These are phyloP conservation scores for Falco punctatus DNA, from an alignment of 2,113 vertebrate genomes.

Conservation along the genomic window DNA sequence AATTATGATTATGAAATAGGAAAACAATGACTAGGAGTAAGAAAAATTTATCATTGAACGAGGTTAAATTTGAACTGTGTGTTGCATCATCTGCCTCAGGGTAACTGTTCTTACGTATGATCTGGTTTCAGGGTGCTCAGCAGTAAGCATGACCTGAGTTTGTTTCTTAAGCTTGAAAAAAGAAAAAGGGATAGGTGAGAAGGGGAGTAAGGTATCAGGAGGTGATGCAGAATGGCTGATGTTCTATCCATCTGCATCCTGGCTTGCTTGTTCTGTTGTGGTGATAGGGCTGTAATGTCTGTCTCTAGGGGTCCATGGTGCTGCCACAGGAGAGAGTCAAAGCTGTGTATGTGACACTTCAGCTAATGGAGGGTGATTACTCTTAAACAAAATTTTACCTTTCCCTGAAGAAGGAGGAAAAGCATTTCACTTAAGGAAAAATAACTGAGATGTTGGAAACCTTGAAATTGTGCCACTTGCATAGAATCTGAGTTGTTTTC, in stretches of 20 bases:
- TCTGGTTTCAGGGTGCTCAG: neutral
- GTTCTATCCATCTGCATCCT: neutral
- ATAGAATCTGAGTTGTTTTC: neutral
- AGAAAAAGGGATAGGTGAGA: accelerated
- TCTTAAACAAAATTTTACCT: neutral
- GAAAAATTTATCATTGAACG: accelerated
- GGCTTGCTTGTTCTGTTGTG: neutral
- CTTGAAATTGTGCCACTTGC: neutral
- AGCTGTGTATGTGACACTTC: neutral
- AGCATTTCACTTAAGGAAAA: neutral
- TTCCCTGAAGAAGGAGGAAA: neutral
- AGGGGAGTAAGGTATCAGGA: neutral
- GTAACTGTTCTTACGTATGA: neutral
- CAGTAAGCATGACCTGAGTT: neutral
- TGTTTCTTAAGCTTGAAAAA: neutral
- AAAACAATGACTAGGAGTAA: neutral
- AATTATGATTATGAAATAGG: neutral
- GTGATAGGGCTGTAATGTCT: accelerated
- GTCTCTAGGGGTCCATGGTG: accelerated
- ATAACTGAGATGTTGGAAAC: neutral
- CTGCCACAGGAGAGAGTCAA: neutral
- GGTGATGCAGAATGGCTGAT: neutral
- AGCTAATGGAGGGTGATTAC: accelerated
- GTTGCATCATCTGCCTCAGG: neutral
- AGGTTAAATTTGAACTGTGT: neutral